A percentile compares a stretch with the other conserved stretches of the same genome.
Evolutionary conservation across 2,113 vertebrate species (phyloP).

Genomic region (Anolis sagrei): DNA sequence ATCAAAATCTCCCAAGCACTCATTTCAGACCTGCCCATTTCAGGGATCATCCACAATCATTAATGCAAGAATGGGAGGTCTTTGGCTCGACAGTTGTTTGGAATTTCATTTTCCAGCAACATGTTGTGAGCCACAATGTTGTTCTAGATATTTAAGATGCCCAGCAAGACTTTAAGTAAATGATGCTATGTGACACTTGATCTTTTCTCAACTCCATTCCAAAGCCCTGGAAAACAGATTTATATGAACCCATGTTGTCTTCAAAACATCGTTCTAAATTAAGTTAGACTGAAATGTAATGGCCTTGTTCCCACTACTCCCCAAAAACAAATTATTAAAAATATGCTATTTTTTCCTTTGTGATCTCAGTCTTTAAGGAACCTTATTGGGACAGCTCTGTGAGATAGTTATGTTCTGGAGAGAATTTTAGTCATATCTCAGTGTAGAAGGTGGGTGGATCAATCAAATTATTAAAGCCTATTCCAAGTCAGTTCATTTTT

Average conservation of each 20-base stretch:
- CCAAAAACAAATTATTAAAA: neutral
- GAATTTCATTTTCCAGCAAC: too few species aligned
- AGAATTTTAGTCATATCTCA: neutral
- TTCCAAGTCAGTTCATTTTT: neutral
- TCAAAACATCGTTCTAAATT: conserved; percentile 36
- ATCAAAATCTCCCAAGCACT: neutral
- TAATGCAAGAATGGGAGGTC: neutral
- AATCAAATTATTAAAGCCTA: neutral
- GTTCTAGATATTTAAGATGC: neutral
- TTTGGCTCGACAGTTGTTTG: neutral
- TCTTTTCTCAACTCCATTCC: neutral
- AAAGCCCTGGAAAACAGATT: conserved; percentile 19
- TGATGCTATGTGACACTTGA: conserved; percentile 5
- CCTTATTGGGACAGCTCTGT: conserved; percentile 3
- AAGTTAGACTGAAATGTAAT: conserved; percentile 1
- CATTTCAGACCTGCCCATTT: neutral
- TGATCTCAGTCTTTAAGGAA: neutral
- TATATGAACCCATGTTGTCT: conserved; percentile 26
- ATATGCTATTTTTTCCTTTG: neutral
- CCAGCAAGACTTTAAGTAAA: neutral
- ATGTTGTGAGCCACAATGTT: neutral
- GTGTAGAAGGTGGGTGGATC: neutral
- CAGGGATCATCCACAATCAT: neutral
- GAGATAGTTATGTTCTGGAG: neutral
- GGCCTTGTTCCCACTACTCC: conserved; percentile 1